Conservation (phyloP, 2,888 invertebrate genomes). For the Ormyrus pomaceus region DNA sequence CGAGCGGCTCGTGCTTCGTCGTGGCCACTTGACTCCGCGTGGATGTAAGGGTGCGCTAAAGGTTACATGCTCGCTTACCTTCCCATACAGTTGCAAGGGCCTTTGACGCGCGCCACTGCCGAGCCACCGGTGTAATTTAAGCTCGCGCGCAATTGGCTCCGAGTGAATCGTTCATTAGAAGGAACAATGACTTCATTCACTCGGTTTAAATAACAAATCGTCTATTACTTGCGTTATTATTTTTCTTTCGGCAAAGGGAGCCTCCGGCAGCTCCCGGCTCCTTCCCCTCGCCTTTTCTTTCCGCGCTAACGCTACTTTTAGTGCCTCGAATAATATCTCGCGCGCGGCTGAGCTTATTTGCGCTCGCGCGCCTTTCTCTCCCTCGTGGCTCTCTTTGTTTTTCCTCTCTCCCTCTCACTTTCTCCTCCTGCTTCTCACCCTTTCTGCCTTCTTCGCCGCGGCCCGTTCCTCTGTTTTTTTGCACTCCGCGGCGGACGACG, state of each 20-base stretch:
- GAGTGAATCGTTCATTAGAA: conserved; percentile 3
- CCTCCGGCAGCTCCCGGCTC: conserved; percentile 22
- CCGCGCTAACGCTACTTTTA: conserved; percentile 54
- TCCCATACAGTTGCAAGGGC: conserved; percentile 66
- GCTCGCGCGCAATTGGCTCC: neutral
- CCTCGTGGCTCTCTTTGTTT: conserved; percentile 24
- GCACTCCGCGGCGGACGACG: conserved; percentile 18
- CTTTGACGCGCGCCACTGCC: conserved; percentile 46
- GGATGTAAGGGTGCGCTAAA: conserved; percentile 66
- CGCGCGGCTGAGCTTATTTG: neutral
- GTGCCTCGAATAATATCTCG: conserved; percentile 50
- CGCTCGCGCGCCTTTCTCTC: neutral
- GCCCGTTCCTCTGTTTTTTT: conserved; percentile 18
- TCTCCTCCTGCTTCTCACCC: conserved; percentile 35
- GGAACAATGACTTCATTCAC: neutral
- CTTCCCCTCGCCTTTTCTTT: conserved; percentile 49
- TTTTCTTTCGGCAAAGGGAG: conserved; percentile 10
- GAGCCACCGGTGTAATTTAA: neutral
- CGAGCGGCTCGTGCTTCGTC: conserved; percentile 66
- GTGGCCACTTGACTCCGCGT: conserved; percentile 69
- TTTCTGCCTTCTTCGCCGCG: neutral
- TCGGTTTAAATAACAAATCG: neutral
- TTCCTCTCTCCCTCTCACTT: neutral
- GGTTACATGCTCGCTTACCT: conserved; percentile 69
- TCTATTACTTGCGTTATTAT: conserved; percentile 22